Evolutionary conservation across 2,888 invertebrate species (phyloP).

Genomic region (Ecliptopera silaceata): DNA sequence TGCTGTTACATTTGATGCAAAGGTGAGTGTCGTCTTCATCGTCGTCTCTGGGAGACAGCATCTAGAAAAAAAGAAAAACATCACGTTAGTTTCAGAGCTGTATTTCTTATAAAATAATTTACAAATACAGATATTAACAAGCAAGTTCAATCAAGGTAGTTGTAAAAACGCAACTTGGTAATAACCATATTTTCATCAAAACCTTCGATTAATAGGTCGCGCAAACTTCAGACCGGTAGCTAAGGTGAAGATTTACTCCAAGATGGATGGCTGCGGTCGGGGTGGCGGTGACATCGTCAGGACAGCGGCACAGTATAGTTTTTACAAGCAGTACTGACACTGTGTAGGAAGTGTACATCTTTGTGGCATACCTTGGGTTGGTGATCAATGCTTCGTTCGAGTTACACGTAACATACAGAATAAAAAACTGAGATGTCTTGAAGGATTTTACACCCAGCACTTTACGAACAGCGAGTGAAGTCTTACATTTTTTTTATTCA

Average conservation of each 20-base stretch:
- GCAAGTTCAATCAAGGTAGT: constrained; percentile 5
- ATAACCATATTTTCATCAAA: constrained; percentile 24
- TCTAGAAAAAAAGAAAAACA: constrained; percentile 53
- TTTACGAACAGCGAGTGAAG: too few species aligned
- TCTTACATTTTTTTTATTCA: too few species aligned
- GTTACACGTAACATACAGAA: not conserved
- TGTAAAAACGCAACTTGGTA: constrained; percentile 13
- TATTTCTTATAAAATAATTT: too few species aligned
- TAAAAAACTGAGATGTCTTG: not conserved
- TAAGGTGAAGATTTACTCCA: constrained; percentile 40
- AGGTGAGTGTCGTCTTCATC: constrained; percentile 93
- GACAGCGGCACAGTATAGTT: constrained; percentile 35
- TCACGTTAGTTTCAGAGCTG: too few species aligned
- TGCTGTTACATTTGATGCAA: constrained; percentile 93
- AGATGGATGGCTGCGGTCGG: constrained; percentile 44
- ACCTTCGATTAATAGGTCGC: constrained; percentile 31
- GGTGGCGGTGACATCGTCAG: constrained; percentile 57
- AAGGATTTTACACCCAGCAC: too few species aligned
- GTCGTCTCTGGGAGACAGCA: constrained; percentile 82
- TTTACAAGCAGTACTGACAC: constrained; percentile 3
- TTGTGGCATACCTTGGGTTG: not conserved
- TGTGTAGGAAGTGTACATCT: not conserved
- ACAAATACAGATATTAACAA: not conserved
- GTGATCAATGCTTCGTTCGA: not conserved
- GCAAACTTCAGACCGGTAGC: constrained; percentile 26